These are phyloP conservation scores for Drosophila saltans DNA, from an alignment of 1,140 invertebrate genomes.

Conservation along the genomic window DNA sequence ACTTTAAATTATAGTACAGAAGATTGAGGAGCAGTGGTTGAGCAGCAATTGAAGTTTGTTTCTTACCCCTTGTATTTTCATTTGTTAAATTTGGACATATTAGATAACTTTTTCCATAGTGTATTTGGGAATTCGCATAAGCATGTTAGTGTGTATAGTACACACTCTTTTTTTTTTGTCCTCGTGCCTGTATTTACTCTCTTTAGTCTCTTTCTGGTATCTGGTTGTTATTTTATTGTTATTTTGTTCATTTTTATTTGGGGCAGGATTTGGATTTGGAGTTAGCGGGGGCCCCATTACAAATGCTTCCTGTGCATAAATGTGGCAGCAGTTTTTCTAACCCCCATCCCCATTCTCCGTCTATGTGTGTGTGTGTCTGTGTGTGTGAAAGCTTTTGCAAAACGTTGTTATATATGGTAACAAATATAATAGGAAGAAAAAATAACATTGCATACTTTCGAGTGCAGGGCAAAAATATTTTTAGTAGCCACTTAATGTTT, in stretches of 20 bases:
- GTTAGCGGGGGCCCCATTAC: conserved; percentile 52
- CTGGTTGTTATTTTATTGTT: neutral
- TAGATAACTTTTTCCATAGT: neutral
- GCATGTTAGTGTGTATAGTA: neutral
- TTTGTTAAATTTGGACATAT: too few species aligned
- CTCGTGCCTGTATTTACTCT: neutral
- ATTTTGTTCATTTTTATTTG: conserved; percentile 4
- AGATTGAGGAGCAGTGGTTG: too few species aligned
- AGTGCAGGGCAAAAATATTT: conserved; percentile 66
- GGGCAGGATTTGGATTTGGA: conserved; percentile 17
- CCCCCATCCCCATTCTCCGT: neutral
- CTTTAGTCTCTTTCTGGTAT: neutral
- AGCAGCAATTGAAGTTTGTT: too few species aligned
- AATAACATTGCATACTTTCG: conserved; percentile 68
- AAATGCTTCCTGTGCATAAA: conserved; percentile 80
- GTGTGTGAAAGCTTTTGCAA: conserved; percentile 38
- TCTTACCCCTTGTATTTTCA: too few species aligned
- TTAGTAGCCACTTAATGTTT: conserved; percentile 52
- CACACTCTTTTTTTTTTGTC: neutral
- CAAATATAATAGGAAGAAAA: conserved; percentile 3
- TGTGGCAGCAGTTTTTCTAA: conserved; percentile 61
- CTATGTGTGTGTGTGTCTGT: conserved; percentile 17
- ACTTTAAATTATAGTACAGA: too few species aligned
- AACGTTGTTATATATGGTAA: conserved; percentile 23
- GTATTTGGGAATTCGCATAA: neutral